These are phyloP conservation scores for Xenotilapia caudafasciata DNA, from an alignment of 2,113 vertebrate genomes.

Conservation along the genomic window DNA sequence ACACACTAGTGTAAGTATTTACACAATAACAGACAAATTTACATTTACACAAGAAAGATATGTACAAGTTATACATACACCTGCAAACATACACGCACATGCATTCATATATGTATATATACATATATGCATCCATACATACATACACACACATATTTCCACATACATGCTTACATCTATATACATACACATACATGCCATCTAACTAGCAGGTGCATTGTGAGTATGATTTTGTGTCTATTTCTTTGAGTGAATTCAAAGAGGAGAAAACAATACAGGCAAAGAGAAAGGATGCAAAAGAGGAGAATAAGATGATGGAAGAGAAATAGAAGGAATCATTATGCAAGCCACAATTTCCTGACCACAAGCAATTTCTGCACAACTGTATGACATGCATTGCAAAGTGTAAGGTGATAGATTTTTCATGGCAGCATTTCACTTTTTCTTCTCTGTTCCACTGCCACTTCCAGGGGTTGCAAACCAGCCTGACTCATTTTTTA, in stretches of 20 bases:
- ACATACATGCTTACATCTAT: neutral
- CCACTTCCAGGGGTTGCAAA: conserved; percentile 47
- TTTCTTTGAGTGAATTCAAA: neutral
- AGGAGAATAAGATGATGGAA: neutral
- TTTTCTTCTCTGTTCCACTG: conserved; percentile 40
- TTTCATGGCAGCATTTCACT: conserved; percentile 34
- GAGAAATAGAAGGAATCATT: neutral
- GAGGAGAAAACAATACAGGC: neutral
- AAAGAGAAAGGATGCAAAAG: neutral
- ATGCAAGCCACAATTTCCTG: conserved; percentile 27
- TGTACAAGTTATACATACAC: neutral
- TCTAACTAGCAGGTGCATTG: neutral
- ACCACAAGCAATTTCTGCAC: conserved; percentile 38
- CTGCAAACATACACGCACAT: neutral
- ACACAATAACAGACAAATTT: neutral
- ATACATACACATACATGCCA: neutral
- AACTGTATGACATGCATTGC: conserved; percentile 32
- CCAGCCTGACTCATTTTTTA: conserved; percentile 29
- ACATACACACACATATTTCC: neutral
- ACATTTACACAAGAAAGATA: neutral
- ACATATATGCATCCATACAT: neutral
- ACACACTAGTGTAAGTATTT: neutral
- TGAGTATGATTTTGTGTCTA: neutral
- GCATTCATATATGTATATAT: neutral
- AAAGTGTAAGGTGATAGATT: conserved; percentile 52